phyloP scores from a whole-genome alignment of 1,140 invertebrate genomes.

The Trichonephila clavata region DNA sequence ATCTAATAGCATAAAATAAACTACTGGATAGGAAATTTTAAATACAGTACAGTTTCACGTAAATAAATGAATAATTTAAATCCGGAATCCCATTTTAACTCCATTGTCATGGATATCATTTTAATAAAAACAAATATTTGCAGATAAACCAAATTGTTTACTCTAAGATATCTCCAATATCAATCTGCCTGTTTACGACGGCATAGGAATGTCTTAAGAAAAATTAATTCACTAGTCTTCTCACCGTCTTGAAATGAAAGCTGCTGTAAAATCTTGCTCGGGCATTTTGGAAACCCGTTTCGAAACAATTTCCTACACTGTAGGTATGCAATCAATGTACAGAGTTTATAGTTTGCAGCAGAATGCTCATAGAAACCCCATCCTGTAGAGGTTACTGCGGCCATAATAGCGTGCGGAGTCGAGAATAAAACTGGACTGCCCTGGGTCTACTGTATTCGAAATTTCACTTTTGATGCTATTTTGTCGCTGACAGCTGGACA shows the following conservation, averaged over 20 bases:
- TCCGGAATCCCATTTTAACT: too few species aligned
- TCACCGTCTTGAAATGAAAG: background rate
- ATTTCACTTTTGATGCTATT: background rate
- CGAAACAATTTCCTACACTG: slow-evolving; percentile 19
- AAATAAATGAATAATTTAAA: too few species aligned
- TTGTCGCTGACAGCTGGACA: slow-evolving; percentile 25
- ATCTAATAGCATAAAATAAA: too few species aligned
- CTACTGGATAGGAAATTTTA: too few species aligned
- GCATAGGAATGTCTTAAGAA: background rate
- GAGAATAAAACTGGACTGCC: slow-evolving; percentile 15
- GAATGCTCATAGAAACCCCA: slow-evolving; percentile 16
- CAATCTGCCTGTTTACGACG: background rate
- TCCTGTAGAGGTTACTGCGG: background rate
- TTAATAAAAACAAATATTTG: too few species aligned
- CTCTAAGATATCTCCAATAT: too few species aligned
- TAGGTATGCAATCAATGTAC: slow-evolving; percentile 22
- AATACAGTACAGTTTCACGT: too few species aligned
- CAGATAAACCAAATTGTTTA: too few species aligned
- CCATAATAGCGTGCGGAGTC: background rate
- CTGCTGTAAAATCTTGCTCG: slow-evolving; percentile 3
- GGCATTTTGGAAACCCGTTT: slow-evolving; percentile 27
- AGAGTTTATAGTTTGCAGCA: slow-evolving; percentile 33
- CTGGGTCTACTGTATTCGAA: background rate
- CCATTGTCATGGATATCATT: too few species aligned
- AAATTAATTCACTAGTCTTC: slow-evolving; percentile 25